Conservation (phyloP, 2,888 invertebrate genomes). For the Pinctada fucata region DNA sequence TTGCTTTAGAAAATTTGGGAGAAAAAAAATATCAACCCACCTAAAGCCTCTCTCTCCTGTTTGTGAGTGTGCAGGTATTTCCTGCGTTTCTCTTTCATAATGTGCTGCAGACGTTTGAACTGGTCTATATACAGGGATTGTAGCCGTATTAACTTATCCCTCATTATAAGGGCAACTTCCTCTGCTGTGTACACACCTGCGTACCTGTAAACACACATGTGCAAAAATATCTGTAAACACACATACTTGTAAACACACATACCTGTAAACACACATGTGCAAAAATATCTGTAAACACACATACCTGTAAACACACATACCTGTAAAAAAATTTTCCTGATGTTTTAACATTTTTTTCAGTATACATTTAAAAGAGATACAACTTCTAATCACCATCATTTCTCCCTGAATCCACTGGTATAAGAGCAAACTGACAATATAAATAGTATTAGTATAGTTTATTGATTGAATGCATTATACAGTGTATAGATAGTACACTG, state of each 20-base stretch:
- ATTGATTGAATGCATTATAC: no score
- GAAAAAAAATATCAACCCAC: constrained; percentile 77
- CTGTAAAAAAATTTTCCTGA: background rate
- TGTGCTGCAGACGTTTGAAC: constrained; percentile 85
- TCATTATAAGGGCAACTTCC: constrained; percentile 88
- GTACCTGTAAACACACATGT: constrained; percentile 84
- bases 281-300: no score
- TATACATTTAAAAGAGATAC: no score
- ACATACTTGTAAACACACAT: no score
- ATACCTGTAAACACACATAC: background rate
- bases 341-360: background rate
- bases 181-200: constrained; percentile 93
- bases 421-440: no score
- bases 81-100: constrained; percentile 85
- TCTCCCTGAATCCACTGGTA: no score
- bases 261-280: no score
- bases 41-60: constrained; percentile 87
- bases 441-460: no score
- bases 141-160: constrained; percentile 85
- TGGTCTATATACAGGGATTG: constrained; percentile 91
- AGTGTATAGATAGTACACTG: no score
- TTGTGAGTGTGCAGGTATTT: constrained; percentile 85
- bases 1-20: no score
- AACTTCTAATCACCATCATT: no score
- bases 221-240: background rate